Conservation (phyloP, 2,888 invertebrate genomes). For the Drosophila paracracens region DNA sequence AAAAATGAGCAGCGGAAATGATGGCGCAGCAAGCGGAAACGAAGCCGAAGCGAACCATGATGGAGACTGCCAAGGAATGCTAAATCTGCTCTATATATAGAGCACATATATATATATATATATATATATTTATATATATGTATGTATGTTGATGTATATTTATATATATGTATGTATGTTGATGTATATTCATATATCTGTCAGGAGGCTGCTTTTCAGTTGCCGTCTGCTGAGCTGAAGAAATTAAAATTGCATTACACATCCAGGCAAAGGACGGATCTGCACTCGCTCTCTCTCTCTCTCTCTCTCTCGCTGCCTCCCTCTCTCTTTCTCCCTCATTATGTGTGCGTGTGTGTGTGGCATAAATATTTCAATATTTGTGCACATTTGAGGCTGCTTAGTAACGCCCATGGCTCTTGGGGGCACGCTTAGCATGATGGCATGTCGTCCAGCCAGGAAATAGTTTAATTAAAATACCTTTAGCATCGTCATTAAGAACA, state of each 20-base stretch:
- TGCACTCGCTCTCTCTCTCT: conserved; percentile 23
- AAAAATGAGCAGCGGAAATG: conserved; percentile 77
- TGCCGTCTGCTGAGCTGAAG: conserved; percentile 72
- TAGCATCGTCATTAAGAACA: conserved; percentile 76
- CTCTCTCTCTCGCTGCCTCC: background rate
- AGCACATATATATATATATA: background rate
- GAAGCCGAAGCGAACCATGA: conserved; percentile 44
- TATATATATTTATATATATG: background rate
- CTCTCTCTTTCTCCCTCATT: conserved; percentile 6
- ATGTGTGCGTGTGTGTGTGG: conserved; percentile 42
- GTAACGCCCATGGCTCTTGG: conserved; percentile 44
- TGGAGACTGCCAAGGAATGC: conserved; percentile 21
- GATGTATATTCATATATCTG: background rate
- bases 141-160: too few relatives aligned
- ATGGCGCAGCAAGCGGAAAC: conserved; percentile 77
- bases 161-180: background rate
- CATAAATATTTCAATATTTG: conserved; percentile 79
- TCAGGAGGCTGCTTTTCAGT: conserved; percentile 47
- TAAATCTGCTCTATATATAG: conserved; percentile 9
- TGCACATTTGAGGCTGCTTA: conserved; percentile 76
- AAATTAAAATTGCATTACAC: conserved; percentile 80
- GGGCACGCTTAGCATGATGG: conserved; percentile 19
- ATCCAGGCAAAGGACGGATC: conserved; percentile 41
- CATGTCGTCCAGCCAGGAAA: conserved; percentile 67
- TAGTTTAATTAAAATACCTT: conserved; percentile 81